Evolutionary conservation across 2,888 invertebrate genomes (phyloP).

Genomic region (Agonum fuliginosum): DNA sequence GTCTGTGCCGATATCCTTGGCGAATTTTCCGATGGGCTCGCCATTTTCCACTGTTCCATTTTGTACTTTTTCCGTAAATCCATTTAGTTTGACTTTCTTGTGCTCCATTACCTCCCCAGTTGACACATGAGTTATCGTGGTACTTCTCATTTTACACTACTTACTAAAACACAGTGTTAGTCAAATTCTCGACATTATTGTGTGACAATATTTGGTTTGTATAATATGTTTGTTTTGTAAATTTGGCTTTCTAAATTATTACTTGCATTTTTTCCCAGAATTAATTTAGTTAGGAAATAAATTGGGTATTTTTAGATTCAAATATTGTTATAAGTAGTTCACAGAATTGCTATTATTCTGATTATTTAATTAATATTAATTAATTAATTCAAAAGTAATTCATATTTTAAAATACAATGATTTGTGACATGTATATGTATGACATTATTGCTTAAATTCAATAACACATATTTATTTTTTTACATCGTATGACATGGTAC

Average conservation of each 20-base stretch:
- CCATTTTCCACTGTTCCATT: conserved; percentile 6
- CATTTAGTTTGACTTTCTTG: conserved; percentile 14
- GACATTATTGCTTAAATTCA: no score
- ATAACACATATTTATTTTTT: no score
- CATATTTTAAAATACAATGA: no score
- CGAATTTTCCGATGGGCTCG: conserved; percentile 65
- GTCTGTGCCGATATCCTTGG: conserved; percentile 74
- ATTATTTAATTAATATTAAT: neutral
- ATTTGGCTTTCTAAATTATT: conserved; percentile 32
- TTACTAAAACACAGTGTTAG: conserved; percentile 19
- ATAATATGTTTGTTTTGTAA: conserved; percentile 18
- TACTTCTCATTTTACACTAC: conserved; percentile 17
- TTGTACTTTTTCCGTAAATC: neutral
- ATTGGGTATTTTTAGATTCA: neutral
- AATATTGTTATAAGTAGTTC: conserved; percentile 1
- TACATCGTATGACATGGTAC: no score
- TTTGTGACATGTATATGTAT: no score
- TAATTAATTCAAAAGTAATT: neutral
- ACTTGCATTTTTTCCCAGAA: conserved; percentile 26
- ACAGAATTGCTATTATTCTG: conserved; percentile 24
- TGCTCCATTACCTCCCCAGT: neutral
- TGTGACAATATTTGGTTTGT: conserved; percentile 28
- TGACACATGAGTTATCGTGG: conserved; percentile 9
- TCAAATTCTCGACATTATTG: neutral
- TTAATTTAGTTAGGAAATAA: conserved; percentile 39